phyloP scores from a whole-genome alignment of 2,888 invertebrate genomes.

The Cantharis flavilabris region DNA sequence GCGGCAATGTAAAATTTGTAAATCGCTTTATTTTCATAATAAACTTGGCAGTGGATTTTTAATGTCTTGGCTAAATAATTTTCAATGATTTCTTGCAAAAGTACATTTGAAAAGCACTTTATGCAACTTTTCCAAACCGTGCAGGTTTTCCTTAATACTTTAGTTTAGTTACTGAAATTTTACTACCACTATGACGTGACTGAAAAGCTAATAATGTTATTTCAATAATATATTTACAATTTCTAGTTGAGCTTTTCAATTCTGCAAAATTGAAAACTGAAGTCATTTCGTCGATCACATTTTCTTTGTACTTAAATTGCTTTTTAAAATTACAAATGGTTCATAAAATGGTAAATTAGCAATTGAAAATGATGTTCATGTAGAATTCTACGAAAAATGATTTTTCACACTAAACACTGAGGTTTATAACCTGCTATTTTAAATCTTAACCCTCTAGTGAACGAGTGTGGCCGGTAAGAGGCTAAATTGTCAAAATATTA shows the following conservation, averaged over 20 bases:
- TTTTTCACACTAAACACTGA: no score
- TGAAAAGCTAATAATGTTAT: neutral
- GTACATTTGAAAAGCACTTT: neutral
- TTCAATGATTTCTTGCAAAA: neutral
- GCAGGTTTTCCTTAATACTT: neutral
- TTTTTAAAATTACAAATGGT: neutral
- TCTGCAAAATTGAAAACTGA: neutral
- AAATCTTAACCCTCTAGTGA: no score
- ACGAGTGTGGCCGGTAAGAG: no score
- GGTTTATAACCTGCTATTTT: no score
- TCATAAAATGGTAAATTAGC: neutral
- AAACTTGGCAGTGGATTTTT: neutral
- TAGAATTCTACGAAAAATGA: neutral
- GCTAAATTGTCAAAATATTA: no score
- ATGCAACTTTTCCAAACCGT: neutral
- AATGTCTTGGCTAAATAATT: neutral
- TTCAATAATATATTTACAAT: neutral
- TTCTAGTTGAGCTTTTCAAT: neutral
- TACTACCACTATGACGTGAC: neutral
- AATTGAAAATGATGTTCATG: neutral
- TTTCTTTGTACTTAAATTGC: neutral
- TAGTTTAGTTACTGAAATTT: neutral
- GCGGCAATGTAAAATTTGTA: neutral
- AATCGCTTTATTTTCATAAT: neutral
- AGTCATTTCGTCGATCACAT: neutral